Conservation (phyloP, 2,113 vertebrate genomes). For the Hylia prasina region DNA sequence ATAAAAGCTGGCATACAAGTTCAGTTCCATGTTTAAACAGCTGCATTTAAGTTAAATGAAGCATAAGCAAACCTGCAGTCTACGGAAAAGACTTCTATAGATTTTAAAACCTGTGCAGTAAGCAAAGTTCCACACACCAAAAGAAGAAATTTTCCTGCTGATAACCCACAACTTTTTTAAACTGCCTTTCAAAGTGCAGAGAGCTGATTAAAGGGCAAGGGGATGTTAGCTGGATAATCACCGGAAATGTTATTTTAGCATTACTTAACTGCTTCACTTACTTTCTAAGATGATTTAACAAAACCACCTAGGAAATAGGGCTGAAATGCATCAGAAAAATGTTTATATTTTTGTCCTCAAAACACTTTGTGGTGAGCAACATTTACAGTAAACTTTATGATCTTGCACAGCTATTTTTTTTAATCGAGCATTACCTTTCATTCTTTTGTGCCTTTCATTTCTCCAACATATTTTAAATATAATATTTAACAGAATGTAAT, state of each 20-base stretch:
- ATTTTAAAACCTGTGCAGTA: background rate
- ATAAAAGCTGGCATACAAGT: background rate
- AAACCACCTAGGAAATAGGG: background rate
- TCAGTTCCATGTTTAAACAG: background rate
- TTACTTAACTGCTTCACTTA: background rate
- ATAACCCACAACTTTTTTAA: background rate
- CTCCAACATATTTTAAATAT: background rate
- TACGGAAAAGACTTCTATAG: background rate
- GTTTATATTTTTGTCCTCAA: background rate
- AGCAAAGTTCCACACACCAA: background rate
- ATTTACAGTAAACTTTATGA: background rate
- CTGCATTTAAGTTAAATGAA: conserved; percentile 33
- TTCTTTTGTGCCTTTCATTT: background rate
- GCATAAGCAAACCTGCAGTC: background rate
- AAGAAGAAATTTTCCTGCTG: background rate
- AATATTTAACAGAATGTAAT: background rate
- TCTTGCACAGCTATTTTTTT: background rate
- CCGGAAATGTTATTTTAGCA: background rate
- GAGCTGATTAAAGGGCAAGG: background rate
- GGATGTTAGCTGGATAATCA: background rate
- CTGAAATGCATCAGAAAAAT: background rate
- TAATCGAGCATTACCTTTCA: background rate
- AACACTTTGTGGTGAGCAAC: background rate
- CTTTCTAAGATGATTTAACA: background rate
- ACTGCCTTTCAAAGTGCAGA: background rate